These are phyloP conservation scores for Diorhabda sublineata DNA, from an alignment of 1,140 invertebrate genomes.

Conservation along the genomic window DNA sequence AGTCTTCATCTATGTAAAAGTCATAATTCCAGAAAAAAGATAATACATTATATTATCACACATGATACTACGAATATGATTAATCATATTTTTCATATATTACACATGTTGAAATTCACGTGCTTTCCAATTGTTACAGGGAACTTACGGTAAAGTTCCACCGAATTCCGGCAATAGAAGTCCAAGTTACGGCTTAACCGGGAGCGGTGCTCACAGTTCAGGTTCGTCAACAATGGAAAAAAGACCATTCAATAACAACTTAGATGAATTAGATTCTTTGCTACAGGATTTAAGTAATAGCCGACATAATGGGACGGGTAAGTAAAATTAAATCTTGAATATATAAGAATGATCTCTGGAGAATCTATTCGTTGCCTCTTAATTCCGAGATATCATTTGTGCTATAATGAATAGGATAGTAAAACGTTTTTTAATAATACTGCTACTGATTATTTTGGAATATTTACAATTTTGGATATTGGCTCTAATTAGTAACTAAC, in stretches of 20 bases:
- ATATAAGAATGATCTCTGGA: neutral
- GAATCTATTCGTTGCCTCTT: neutral
- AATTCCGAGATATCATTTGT: neutral
- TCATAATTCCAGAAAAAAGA: too few relatives aligned
- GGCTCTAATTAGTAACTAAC: too few relatives aligned
- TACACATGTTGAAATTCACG: neutral
- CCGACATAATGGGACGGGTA: slow-evolving; percentile 37
- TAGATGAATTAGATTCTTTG: slow-evolving; percentile 87
- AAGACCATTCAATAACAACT: slow-evolving; percentile 64
- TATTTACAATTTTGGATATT: too few relatives aligned
- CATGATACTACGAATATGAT: too few relatives aligned
- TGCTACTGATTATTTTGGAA: too few relatives aligned
- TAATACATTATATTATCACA: too few relatives aligned
- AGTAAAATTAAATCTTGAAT: neutral
- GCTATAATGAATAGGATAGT: neutral
- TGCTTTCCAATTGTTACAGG: slow-evolving; percentile 49
- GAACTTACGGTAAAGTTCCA: slow-evolving; percentile 64
- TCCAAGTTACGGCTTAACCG: slow-evolving; percentile 18
- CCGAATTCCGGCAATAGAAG: slow-evolving; percentile 37
- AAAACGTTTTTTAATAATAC: too few relatives aligned
- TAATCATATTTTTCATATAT: too few relatives aligned
- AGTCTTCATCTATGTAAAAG: too few relatives aligned
- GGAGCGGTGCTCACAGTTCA: slow-evolving; percentile 16
- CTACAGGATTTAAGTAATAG: slow-evolving; percentile 78
- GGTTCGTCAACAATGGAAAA: slow-evolving; percentile 29